These are phyloP conservation scores for Notolepis coatsorum DNA, from an alignment of 2,797 vertebrate genomes.

Conservation along the genomic window DNA sequence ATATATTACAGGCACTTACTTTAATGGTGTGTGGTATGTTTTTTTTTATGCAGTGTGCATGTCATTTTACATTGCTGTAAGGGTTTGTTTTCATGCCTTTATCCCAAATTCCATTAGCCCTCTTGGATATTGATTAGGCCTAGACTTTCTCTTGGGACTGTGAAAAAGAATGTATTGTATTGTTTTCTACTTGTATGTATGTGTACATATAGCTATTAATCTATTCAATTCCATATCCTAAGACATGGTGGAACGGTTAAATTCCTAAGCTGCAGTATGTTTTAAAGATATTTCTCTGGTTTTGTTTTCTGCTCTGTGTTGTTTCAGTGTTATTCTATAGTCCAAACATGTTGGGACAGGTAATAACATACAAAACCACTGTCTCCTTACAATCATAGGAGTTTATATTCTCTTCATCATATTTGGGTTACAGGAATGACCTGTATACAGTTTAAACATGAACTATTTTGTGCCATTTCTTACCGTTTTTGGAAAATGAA, in stretches of 20 bases:
- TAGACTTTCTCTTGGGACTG: slow-evolving; percentile 64
- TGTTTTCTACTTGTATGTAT: slow-evolving; percentile 48
- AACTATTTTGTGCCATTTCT: slow-evolving; percentile 7
- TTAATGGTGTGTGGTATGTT: slow-evolving; percentile 41
- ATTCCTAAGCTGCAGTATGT: slow-evolving; percentile 46
- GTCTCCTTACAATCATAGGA: no score
- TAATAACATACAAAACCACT: no score
- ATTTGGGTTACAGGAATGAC: not conserved
- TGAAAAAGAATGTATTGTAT: slow-evolving; percentile 75
- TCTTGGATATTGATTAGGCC: slow-evolving; percentile 38
- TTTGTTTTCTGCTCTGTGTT: slow-evolving; percentile 14
- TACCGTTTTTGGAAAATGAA: slow-evolving; percentile 7
- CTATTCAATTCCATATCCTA: slow-evolving; percentile 45
- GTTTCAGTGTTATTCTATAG: not conserved
- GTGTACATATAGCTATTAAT: slow-evolving; percentile 64
- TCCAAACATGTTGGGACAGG: not conserved
- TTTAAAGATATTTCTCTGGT: slow-evolving; percentile 20
- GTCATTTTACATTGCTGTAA: slow-evolving; percentile 22
- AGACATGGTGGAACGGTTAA: slow-evolving; percentile 30
- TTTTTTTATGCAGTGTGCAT: slow-evolving; percentile 46
- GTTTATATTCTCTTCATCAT: slow-evolving; percentile 1
- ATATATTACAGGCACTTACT: slow-evolving; percentile 65
- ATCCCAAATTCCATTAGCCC: slow-evolving; percentile 29
- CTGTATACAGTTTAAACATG: slow-evolving; percentile 5
- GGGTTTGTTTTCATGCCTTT: slow-evolving; percentile 24